Evolutionary conservation across 2,113 vertebrate species (phyloP), one percentile per base, ranked within the genome.

Genomic region (Rallus limicola): DNA sequence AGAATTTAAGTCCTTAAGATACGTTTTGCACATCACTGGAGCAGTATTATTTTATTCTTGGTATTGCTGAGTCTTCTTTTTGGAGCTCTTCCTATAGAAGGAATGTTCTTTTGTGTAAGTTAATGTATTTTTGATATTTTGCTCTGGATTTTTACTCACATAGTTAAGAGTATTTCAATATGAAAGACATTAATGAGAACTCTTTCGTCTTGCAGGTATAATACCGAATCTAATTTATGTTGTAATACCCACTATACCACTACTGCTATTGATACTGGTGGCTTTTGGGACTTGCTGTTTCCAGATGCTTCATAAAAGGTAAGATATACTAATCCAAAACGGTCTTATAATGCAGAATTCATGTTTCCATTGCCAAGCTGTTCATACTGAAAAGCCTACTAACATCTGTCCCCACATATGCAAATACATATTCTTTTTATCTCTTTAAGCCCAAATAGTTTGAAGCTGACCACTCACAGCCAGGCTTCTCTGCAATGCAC

Each of bases 221-320:
- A 97, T 99, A 97, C 98, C 98, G 4, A 98, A 98, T 90, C 97
- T 99, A 97, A 98, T 99, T 92, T 99, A 99, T 68, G 98, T 99
- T 10, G 97, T 99, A 94, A 99, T 99, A 94, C 99, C 99, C 63
- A 99, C 99, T 42, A 99, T 99, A 96, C 99, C 99, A 8, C 97
- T 99, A 72, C 98, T 99, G 48, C 98, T 99, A 95, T 97, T 99
- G 97, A 99, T 99, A 97, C 92, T 99, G 93, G 99, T 99, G 97
- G 99, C 99, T 93, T 99, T 99, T 89, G 99, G 98, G 78, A 99
- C 99, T 16, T 99, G 99, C 97, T 99, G 99, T 96, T 98, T 99
- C 96, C 99, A 99, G 98, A 99, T 98, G 98, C 77, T 99, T 59
- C 98, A 98, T 97, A 98, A 98, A 97, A 99, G 99, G 99, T 99